These are phyloP conservation scores for Apogon hyalosoma DNA, from an alignment of 2,797 vertebrate species.

Conservation along the genomic window DNA sequence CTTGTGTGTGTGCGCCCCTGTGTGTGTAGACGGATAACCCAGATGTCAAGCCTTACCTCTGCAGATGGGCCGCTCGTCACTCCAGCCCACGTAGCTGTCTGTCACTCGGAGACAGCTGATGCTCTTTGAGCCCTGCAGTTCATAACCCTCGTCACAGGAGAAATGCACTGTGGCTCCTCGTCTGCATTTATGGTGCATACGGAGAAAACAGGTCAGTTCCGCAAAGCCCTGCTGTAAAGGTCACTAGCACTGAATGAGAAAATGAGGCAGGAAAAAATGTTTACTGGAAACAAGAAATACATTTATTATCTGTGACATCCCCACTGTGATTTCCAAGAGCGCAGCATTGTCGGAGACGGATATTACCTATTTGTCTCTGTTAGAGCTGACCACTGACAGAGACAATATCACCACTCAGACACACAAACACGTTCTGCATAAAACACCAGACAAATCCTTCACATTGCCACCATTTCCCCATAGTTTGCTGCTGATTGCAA, in stretches of 20 bases:
- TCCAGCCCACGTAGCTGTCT: constrained; percentile 98
- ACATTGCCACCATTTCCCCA: no score
- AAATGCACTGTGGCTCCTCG: constrained; percentile 97
- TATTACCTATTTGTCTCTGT: constrained; percentile 75
- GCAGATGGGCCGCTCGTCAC: constrained; percentile 96
- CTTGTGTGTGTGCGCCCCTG: no score
- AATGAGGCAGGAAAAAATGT: constrained; percentile 19
- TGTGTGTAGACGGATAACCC: constrained; percentile 4
- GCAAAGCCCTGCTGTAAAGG: not conserved
- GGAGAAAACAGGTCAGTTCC: constrained; percentile 15
- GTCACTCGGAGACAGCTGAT: constrained; percentile 97
- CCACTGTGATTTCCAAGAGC: constrained; percentile 41
- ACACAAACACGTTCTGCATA: no score
- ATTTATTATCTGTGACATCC: constrained; percentile 42
- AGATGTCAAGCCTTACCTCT: constrained; percentile 86
- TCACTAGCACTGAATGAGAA: constrained; percentile 2
- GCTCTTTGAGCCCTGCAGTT: constrained; percentile 97
- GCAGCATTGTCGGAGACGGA: constrained; percentile 55
- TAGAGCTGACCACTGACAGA: constrained; percentile 68
- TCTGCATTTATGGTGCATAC: constrained; percentile 77
- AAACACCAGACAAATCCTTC: no score
- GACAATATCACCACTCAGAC: constrained; percentile 12
- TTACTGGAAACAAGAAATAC: not conserved
- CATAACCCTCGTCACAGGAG: constrained; percentile 97
- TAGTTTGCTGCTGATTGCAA: no score